A percentile compares a stretch with the other conserved stretches of the same genome.
Evolutionary conservation across 1,140 invertebrate species (phyloP).

Genomic region (Dreissena rostriformis): DNA sequence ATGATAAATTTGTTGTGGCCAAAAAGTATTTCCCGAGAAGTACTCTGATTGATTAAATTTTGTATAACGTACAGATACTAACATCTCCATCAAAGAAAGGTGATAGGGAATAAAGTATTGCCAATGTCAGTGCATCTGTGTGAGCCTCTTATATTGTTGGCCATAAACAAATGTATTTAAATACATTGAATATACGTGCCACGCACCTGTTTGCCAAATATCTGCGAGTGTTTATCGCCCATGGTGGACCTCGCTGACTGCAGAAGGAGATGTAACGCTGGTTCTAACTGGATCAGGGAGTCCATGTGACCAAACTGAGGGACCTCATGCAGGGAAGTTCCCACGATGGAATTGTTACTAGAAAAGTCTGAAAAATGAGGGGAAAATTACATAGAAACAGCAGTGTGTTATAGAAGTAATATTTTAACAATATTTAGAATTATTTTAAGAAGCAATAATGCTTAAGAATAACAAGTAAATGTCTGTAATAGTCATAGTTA

Average conservation of each 20-base stretch:
- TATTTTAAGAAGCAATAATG: too few species aligned
- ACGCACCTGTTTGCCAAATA: constrained; percentile 67
- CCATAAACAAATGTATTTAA: too few species aligned
- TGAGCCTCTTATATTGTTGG: too few species aligned
- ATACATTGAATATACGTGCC: neutral
- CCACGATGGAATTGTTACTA: constrained; percentile 10
- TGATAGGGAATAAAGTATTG: too few species aligned
- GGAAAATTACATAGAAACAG: neutral
- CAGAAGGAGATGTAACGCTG: constrained; percentile 65
- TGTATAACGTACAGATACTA: too few species aligned
- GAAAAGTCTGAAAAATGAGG: constrained; percentile 63
- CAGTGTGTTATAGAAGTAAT: neutral
- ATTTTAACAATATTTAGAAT: neutral
- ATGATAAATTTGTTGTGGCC: too few species aligned
- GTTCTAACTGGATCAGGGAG: constrained; percentile 61
- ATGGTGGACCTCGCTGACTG: constrained; percentile 58
- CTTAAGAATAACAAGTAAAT: too few species aligned
- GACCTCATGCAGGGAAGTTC: constrained; percentile 22
- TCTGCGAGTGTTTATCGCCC: constrained; percentile 61
- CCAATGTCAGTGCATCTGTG: too few species aligned
- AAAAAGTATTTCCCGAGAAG: too few species aligned
- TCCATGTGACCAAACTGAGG: constrained; percentile 54
- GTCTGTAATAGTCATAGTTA: too few species aligned
- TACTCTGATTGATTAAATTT: too few species aligned
- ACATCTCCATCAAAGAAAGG: too few species aligned